Base-by-base conservation (phyloP, 2,113 vertebrate genomes). In the Noctilio leporinus region DNA sequence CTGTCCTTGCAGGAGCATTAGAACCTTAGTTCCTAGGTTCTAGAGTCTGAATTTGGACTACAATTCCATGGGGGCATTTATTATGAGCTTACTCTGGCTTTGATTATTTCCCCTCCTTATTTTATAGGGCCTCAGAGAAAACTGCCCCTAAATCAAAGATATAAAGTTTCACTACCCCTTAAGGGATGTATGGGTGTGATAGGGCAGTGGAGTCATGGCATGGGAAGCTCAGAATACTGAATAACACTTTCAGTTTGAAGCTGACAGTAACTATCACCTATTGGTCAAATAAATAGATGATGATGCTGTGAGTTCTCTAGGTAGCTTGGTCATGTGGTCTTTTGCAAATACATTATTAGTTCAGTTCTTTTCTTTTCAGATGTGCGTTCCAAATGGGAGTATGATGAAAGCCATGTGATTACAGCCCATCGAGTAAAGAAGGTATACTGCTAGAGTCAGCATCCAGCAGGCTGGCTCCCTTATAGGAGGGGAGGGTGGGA, bases 351-450 rank as follows among this genome's bases (percentile, higher is more conserved):
- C 3, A 14, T 88, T 88, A 51, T 51, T 51, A 81, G 14, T 49
- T 26, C 14, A 73, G 49, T 70, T 14, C 73, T 55, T 93, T 96
- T 95, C 20, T 77, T 97, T 98, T 17, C 96, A 99, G 99, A 99
- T 97, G 99, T 99, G 45, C 99, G 99, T 53, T 97, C 98, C 86
- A 98, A 96, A 89, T 2, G 45, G 28, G 98, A 99, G 38, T 99
- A 99, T 65, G 83, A 98, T 0, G 98, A 97, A 4, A 98, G 98
- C 97, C 99, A 99, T 19, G 98, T 99, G 67, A 70, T 99, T 33
- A 99, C 99, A 64, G 99, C 99, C n/a, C 98, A 72, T 84, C 97
- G 96, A 86, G 98, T 98, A 35, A 98, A 98, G 96, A 97, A 92
- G 98, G 99, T 99, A 98, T 86, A 0, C 1, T 0, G 2, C 9